Evolutionary conservation across 2,113 vertebrate species (phyloP), one percentile per base, ranked within the genome.

Genomic region (Cololabis saira): DNA sequence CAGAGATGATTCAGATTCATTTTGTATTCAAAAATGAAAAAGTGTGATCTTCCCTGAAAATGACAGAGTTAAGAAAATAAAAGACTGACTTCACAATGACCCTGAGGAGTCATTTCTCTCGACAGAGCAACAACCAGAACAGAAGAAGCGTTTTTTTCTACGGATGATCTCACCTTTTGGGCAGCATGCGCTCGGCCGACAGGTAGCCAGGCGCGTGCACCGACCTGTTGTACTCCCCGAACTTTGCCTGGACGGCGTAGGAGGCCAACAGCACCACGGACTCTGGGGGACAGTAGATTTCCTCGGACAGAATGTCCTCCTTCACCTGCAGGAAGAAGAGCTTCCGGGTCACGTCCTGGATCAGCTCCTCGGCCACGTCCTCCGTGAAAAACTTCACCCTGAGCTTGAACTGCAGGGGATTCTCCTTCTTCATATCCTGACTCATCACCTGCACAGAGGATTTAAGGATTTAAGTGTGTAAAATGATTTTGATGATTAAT

Each of bases 251-350:
- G 37, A 99, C 93, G 0, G 97, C 93, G 4, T 99, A 99, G 21
- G 97, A 99, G 7, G 95, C 96, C 74, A 99, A 94, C 17, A 99
- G 95, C 58, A 99, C 98, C 0, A 96, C 96, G 0, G 96, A 92
- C 93, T 99, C 98, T 0, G 98, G 97, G 0, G 97, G 97, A 53
- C 96, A 98, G 91, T 98, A 99, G 78, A 97, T 85, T 11, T 96
- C 94, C n/a, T 98, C 97, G 0, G 83, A 91, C 61, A 99, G 92
- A 12, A 99, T 92, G 18, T 85, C 91, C 3, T 99, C 97, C 85
- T 97, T 99, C 78, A 99, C 96, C 81, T 93, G 97, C n/a, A 98
- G 91, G 91, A 97, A 99, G 92, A 98, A 98, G 1, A 98, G 94
- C 90, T 93, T 96, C 83, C 95, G 95, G 0, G 97, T 99, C 84